phyloP scores from a whole-genome alignment of 2,888 invertebrate genomes.

The Drosophila trichaetosa region DNA sequence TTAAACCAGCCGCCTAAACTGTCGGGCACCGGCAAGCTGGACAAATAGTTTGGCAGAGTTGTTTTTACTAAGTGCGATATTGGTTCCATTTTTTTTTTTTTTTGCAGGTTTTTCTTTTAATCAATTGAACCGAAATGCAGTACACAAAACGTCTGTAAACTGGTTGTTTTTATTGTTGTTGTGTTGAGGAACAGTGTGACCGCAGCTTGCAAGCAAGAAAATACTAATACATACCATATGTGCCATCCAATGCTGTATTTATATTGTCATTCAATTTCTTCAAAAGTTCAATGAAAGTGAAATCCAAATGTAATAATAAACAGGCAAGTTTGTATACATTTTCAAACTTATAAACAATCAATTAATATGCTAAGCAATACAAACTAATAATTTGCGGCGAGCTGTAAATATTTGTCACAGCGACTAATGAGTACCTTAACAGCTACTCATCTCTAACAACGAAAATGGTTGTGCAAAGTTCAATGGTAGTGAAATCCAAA shows the following conservation, averaged over 20 bases:
- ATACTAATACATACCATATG: neutral
- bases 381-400: neutral
- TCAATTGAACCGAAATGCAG: conserved; percentile 29
- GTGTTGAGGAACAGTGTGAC: conserved; percentile 13
- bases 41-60: conserved; percentile 93
- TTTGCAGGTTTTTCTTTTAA: neutral
- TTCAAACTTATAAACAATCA: no score
- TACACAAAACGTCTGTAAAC: conserved; percentile 24
- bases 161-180: conserved; percentile 27
- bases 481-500: no score
- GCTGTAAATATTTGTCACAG: neutral
- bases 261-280: neutral
- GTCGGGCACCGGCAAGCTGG: conserved; percentile 93
- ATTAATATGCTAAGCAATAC: neutral
- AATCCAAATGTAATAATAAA: neutral
- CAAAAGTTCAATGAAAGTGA: neutral
- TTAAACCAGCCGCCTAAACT: conserved; percentile 94
- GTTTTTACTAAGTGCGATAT: conserved; percentile 91
- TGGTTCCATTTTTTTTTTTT: conserved; percentile 89
- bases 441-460: no score
- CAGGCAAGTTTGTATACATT: neutral
- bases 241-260: neutral
- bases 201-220: neutral
- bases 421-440: neutral
- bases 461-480: no score